phyloP scores from a whole-genome alignment of 2,888 invertebrate species.

The Ennomos quercinarius region DNA sequence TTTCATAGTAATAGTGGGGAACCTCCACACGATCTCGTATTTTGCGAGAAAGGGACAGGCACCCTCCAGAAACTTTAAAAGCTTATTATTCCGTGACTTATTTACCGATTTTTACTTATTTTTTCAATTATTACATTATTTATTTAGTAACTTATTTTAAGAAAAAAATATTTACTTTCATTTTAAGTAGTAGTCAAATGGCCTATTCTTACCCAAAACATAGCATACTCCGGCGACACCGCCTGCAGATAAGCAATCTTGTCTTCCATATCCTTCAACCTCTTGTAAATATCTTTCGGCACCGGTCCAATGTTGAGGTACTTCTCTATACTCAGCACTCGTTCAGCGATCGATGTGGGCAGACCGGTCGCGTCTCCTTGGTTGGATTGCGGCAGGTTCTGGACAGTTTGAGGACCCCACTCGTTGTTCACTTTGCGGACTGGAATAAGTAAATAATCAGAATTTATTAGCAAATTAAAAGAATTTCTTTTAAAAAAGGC shows the following conservation, averaged over 20 bases:
- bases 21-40: too few species aligned
- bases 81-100: too few species aligned
- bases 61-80: too few species aligned
- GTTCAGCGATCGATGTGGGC: conserved; percentile 87
- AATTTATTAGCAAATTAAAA: too few species aligned
- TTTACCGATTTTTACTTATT: too few species aligned
- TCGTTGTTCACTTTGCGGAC: conserved; percentile 89
- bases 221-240: conserved; percentile 92
- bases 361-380: conserved; percentile 58
- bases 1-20: too few species aligned
- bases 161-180: too few species aligned
- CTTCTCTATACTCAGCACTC: conserved; percentile 87
- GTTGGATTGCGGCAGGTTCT: conserved; percentile 45
- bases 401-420: conserved; percentile 88
- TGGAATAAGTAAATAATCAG: conserved; percentile 51
- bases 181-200: too few species aligned
- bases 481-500: too few species aligned
- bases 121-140: too few species aligned
- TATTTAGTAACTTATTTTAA: too few species aligned
- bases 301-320: conserved; percentile 85
- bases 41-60: too few species aligned
- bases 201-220: conserved; percentile 80
- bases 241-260: conserved; percentile 90
- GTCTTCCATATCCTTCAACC: conserved; percentile 91
- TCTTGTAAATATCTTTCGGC: conserved; percentile 87